Evolutionary conservation across 2,888 invertebrate species (phyloP), one percentile per base, ranked within the genome.

Genomic region (Drosophila fulvimacula): DNA sequence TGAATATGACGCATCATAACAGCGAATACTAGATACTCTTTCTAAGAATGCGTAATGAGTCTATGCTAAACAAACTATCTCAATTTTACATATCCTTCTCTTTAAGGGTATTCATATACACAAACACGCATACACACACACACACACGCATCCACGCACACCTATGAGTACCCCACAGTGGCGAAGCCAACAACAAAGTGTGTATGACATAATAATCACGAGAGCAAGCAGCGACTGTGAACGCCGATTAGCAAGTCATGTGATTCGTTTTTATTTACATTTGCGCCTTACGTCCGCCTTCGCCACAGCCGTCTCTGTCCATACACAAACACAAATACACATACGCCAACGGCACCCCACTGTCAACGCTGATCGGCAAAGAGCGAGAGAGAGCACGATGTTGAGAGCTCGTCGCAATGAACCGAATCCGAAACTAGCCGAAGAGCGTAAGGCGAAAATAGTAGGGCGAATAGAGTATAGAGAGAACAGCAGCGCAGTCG

Each of bases 201-300:
- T 82, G 82, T 86, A 88, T 91, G 91, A 91, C 91, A 91, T 91
- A 91, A 92, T 92, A 92, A 92, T 92, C 91, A 92, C 91, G 92
- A 90, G 91, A 91, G 91, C 90, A 90, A 82, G 70, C 84, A 80
- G 76, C 90, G 81, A 81, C 69, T 68, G 81, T 55, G 86, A 83
- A 81, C 88, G 88, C 85, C 90, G 91, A 91, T 91, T 91, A 91
- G 86, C 91, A 84, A 91, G 91, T 91, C 91, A 91, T 91, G 91
- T 91, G 91, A 91, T 92, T 91, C 88, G 90, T 83, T 91, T 91
- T 90, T 88, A 83, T 90, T 90, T 90, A 82, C 89, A 87, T 88
- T 88, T 81, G 76, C 87, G 84, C 83, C 88, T 72, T 68, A 77
- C 81, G 71, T 71, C 71, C 66, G 64, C 62, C 59, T 65, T 61